Evolutionary conservation across 2,888 invertebrate genomes (phyloP), one percentile per base, ranked within the genome.

Genomic region (Chymomyza amoena): DNA sequence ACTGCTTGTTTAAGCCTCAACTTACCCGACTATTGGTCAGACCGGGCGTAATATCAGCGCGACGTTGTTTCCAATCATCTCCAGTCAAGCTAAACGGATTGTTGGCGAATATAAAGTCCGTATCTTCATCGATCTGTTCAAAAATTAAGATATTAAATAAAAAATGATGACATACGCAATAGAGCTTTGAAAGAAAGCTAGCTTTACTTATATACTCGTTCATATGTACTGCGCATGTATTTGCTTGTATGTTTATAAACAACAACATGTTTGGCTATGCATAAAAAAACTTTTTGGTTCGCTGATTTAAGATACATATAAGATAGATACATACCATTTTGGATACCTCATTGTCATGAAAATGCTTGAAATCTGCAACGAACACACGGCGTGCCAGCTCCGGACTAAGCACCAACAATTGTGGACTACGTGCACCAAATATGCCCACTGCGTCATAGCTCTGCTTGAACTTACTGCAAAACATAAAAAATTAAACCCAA

Each of bases 11-110:
- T 20, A 20, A 32, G 32, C 2, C 7, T 7, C 32, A 45, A 73
- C 80, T 76, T 89, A 93, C 92, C 70, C 93, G 93, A 52, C 91
- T 92, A 13, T 90, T 87, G 1, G 93, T 93, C 36, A 94, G 91
- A 2, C 92, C 92, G 0, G 93, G 92, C 0, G 93, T 92, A 16
- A 94, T 75, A 75, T 92, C 92, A 1, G 90, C 85, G 6, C 94
- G 90, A 1, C 92, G 84, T 1, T 89, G 87, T 70, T 93, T 93
- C 94, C 94, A 93, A 73, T 91, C 84, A 15, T 92, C 89, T 1
- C 93, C 93, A 13, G 89, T 91, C 25, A 93, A 73, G 0, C 89
- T 70, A 73, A 94, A 93, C 0, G 93, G 93, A 89, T 93, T 93
- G 60, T 91, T 91, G 2, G 91, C 91, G 7, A 92, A 81, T 6